These are phyloP conservation scores for Myrmecobius fasciatus DNA, from an alignment of 2,113 vertebrate genomes.

Conservation along the genomic window DNA sequence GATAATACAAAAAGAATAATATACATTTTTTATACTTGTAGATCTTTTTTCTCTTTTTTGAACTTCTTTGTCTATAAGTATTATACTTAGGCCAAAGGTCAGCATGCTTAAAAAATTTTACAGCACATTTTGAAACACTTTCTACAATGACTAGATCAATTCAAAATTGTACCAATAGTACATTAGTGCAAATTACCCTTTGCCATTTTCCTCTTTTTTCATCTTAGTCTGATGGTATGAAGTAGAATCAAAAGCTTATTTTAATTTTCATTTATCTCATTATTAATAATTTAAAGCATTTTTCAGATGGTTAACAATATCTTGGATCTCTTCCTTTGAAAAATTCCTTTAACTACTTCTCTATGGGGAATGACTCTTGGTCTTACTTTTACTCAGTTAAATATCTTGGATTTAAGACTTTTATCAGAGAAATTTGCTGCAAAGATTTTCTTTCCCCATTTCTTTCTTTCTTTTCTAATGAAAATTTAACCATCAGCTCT, in stretches of 20 bases:
- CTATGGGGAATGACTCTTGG: background rate
- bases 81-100: background rate
- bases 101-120: background rate
- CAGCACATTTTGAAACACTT: background rate
- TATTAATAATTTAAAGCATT: background rate
- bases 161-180: background rate
- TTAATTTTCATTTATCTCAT: background rate
- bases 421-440: background rate
- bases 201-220: background rate
- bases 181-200: background rate
- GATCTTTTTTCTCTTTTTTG: background rate
- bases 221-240: background rate
- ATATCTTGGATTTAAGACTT: background rate
- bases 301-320: background rate
- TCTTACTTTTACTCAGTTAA: background rate
- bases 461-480: background rate
- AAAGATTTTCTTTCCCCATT: background rate
- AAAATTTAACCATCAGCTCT: background rate
- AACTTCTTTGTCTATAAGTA: background rate
- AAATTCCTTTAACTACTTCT: background rate
- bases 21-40: background rate
- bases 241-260: background rate
- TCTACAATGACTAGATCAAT: background rate
- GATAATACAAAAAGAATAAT: background rate
- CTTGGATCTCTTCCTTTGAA: background rate